These are phyloP conservation scores for Thunnus maccoyii DNA, from an alignment of 2,113 vertebrate species.

Conservation along the genomic window DNA sequence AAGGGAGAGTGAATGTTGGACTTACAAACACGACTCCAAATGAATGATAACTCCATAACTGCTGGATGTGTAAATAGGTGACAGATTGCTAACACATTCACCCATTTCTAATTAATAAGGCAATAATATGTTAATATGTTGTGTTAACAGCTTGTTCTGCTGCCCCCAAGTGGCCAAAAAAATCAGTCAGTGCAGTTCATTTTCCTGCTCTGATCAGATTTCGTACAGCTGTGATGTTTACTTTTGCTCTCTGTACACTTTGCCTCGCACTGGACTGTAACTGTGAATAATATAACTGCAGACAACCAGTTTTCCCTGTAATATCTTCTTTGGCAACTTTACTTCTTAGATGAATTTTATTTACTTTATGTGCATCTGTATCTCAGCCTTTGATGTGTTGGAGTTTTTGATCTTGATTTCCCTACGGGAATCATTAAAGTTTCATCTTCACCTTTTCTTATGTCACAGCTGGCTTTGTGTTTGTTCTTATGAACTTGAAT, in stretches of 20 bases:
- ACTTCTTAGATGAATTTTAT: not conserved
- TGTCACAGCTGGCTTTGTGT: conserved; percentile 39
- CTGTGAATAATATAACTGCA: not conserved
- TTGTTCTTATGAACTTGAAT: conserved; percentile 7
- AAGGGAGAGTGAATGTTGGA: no score
- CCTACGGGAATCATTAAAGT: conserved; percentile 31
- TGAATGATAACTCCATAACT: no score
- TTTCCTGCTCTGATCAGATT: no score
- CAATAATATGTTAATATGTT: no score
- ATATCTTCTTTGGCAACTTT: not conserved
- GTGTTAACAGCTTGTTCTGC: no score
- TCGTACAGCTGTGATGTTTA: not conserved
- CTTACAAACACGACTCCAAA: no score
- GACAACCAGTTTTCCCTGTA: not conserved
- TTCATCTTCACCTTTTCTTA: conserved; percentile 13
- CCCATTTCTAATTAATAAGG: no score
- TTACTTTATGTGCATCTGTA: conserved; percentile 16
- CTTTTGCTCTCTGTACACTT: not conserved
- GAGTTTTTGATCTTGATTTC: conserved; percentile 46
- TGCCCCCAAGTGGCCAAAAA: no score
- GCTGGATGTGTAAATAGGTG: no score
- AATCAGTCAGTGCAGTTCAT: no score
- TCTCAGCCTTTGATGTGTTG: conserved; percentile 19
- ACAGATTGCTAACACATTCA: no score
- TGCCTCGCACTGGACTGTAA: not conserved